A percentile compares a stretch with the other conserved stretches of the same genome.
phyloP scores from a whole-genome alignment of 2,797 vertebrate species.

The Rhinoraja longicauda region DNA sequence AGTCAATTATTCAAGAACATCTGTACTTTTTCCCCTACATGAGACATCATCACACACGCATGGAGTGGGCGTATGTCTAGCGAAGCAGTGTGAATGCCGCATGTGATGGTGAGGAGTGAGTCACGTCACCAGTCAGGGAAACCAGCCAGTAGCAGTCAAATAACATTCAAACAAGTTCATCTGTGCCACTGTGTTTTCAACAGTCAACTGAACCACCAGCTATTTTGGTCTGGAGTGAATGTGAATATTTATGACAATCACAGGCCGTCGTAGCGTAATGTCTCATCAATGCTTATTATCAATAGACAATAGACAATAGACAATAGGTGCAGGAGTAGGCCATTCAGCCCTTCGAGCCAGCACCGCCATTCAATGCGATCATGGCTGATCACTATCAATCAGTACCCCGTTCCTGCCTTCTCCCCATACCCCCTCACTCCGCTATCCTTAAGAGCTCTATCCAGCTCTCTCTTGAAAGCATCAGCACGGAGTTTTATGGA shows the following conservation, averaged over 20 bases:
- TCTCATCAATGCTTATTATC: background rate
- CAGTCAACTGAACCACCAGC: background rate
- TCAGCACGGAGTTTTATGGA: too few relatives aligned
- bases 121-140: constrained; percentile 31
- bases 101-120: constrained; percentile 19
- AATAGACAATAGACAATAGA: too few relatives aligned
- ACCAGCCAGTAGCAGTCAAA: constrained; percentile 27
- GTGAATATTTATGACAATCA: background rate
- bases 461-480: too few relatives aligned
- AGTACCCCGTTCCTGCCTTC: too few relatives aligned
- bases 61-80: background rate
- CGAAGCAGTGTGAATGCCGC: background rate
- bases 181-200: constrained; percentile 16
- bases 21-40: background rate
- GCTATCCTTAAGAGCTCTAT: too few relatives aligned
- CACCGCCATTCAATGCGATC: too few relatives aligned
- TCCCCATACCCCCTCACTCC: too few relatives aligned
- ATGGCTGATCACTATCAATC: too few relatives aligned
- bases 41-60: background rate
- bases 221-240: constrained; percentile 19
- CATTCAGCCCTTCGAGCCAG: too few relatives aligned
- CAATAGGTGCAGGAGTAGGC: too few relatives aligned
- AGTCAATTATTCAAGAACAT: background rate
- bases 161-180: constrained; percentile 20
- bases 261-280: background rate